A percentile compares a stretch with the other conserved stretches of the same genome.
These are phyloP conservation scores for Cheirogaleus medius DNA, from an alignment of 2,113 vertebrate species.

Conservation along the genomic window DNA sequence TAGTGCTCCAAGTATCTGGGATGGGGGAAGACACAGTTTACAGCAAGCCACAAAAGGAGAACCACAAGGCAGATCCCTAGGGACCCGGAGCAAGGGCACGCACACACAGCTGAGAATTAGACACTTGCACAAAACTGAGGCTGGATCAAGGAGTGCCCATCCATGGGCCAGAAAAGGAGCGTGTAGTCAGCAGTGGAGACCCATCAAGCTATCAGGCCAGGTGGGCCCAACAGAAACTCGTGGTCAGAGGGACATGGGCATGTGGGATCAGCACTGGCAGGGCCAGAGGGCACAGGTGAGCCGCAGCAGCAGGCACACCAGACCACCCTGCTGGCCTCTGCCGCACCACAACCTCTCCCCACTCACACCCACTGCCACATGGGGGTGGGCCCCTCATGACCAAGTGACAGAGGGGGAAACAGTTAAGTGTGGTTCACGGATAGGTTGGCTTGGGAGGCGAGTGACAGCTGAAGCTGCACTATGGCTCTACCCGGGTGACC, in stretches of 20 bases:
- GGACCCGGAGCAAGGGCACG: not conserved
- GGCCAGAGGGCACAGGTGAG: not conserved
- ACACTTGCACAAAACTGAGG: not conserved
- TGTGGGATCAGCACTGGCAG: not conserved
- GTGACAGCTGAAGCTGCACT: not conserved
- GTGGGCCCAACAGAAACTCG: not conserved
- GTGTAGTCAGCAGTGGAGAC: not conserved
- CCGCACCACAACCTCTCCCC: not conserved
- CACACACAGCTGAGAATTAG: not conserved
- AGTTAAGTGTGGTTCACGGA: not conserved
- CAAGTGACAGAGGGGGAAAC: not conserved
- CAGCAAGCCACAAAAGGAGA: not conserved
- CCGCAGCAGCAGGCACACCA: not conserved
- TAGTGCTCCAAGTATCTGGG: not conserved
- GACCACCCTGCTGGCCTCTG: not conserved
- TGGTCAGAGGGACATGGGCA: accelerated
- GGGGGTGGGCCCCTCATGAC: not conserved
- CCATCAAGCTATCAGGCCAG: no score
- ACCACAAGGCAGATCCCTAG: not conserved
- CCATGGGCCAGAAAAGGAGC: not conserved
- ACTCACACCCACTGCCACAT: not conserved
- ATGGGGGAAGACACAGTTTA: not conserved
- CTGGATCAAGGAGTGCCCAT: not conserved
- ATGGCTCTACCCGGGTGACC: not conserved
- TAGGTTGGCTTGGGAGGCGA: not conserved